Evolutionary conservation across 2,888 invertebrate genomes (phyloP).

Genomic region (Lepidochitona cinerea): DNA sequence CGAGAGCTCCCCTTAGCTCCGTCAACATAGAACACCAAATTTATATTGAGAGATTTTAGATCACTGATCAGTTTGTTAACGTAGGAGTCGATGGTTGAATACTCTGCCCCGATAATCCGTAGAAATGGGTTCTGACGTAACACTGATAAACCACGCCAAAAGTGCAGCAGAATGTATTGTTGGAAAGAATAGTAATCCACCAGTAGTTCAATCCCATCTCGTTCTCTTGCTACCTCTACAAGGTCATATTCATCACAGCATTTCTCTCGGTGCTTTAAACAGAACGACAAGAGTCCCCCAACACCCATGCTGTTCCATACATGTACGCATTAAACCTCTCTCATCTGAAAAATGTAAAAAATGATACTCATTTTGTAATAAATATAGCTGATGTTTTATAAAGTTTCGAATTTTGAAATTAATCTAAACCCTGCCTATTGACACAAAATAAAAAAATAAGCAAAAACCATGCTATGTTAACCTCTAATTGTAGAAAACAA

Average conservation of each 20-base stretch:
- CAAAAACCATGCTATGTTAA: too few species aligned
- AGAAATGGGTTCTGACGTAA: slow-evolving; percentile 50
- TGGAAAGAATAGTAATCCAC: slow-evolving; percentile 65
- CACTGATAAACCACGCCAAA: slow-evolving; percentile 47
- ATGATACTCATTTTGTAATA: background rate
- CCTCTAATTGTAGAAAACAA: too few species aligned
- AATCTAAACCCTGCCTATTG: too few species aligned
- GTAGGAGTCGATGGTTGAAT: slow-evolving; percentile 47
- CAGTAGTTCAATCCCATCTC: slow-evolving; percentile 59
- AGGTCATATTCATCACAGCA: slow-evolving; percentile 57
- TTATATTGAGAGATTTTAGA: slow-evolving; percentile 51
- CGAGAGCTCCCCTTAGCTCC: slow-evolving; percentile 59
- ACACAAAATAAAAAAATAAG: too few species aligned
- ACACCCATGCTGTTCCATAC: slow-evolving; percentile 57
- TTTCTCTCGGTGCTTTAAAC: slow-evolving; percentile 39
- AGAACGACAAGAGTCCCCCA: slow-evolving; percentile 48
- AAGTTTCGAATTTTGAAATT: too few species aligned
- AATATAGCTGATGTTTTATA: background rate
- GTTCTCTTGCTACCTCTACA: slow-evolving; percentile 48
- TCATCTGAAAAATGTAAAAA: too few species aligned
- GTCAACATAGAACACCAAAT: slow-evolving; percentile 62
- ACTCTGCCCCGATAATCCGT: slow-evolving; percentile 63
- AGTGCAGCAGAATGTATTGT: slow-evolving; percentile 47
- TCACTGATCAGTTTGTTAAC: slow-evolving; percentile 54
- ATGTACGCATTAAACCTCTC: too few species aligned